Evolutionary conservation across 2,113 vertebrate species (phyloP).

Genomic region (Nicator chloris): DNA sequence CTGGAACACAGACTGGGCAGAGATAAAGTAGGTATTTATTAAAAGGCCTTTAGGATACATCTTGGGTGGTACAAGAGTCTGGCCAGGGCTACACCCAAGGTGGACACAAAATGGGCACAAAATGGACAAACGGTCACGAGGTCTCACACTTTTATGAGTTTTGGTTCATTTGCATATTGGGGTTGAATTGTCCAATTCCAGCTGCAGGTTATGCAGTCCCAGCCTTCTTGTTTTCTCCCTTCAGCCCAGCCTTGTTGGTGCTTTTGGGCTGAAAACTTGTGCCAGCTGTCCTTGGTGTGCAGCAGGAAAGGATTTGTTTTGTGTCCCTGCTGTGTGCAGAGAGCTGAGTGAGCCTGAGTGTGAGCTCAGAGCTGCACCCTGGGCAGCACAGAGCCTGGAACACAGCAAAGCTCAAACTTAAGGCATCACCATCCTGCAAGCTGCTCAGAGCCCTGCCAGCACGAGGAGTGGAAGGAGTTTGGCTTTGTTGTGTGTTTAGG

Average conservation of each 20-base stretch:
- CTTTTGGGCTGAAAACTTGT: neutral
- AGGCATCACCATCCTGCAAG: neutral
- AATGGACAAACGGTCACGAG: neutral
- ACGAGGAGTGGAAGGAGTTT: neutral
- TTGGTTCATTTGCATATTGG: neutral
- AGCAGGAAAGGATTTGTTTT: too few relatives aligned
- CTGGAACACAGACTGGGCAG: neutral
- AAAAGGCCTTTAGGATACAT: neutral
- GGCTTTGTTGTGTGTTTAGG: neutral
- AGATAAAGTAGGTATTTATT: neutral
- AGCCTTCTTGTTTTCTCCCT: neutral
- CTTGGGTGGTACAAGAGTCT: neutral
- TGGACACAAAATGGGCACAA: neutral
- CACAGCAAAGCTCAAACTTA: neutral
- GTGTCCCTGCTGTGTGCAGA: too few relatives aligned
- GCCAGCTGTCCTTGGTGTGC: neutral
- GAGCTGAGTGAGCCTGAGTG: neutral
- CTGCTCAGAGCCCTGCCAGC: neutral
- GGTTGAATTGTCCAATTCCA: neutral
- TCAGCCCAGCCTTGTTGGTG: neutral
- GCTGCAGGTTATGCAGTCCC: neutral
- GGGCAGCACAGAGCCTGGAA: neutral
- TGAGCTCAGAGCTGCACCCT: neutral
- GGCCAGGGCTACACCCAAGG: neutral
- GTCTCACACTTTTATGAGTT: neutral